phyloP scores from a whole-genome alignment of 1,140 invertebrate genomes.

The Dysdera silvatica region DNA sequence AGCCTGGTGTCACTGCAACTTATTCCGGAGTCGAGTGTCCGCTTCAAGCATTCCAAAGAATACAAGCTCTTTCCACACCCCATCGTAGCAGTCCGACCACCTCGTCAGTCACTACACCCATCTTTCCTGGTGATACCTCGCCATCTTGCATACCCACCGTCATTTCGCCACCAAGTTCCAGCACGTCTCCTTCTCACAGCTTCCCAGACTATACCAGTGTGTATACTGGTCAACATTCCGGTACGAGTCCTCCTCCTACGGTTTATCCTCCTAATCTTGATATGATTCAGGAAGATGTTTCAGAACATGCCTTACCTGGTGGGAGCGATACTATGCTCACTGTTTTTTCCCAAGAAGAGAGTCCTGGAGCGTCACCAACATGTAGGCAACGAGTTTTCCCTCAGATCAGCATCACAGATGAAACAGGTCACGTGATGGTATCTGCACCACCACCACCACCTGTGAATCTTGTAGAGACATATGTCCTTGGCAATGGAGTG shows the following conservation, averaged over 20 bases:
- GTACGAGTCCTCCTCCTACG: conserved; percentile 38
- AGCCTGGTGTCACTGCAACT: conserved; percentile 20
- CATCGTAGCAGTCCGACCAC: conserved; percentile 15
- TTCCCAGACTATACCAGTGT: conserved; percentile 7
- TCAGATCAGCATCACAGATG: conserved; percentile 84
- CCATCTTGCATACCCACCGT: conserved; percentile 3
- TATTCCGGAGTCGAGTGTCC: conserved; percentile 30
- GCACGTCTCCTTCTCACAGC: conserved; percentile 24
- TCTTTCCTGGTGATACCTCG: conserved; percentile 14
- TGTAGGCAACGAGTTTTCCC: conserved; percentile 46
- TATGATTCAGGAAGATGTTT: conserved; percentile 67
- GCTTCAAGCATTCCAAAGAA: conserved; percentile 30
- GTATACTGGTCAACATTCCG: conserved; percentile 43
- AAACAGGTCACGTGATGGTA: conserved; percentile 51
- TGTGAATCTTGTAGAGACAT: too few relatives aligned
- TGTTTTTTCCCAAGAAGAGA: not conserved
- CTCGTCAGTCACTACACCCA: not conserved
- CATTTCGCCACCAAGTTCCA: conserved; percentile 12
- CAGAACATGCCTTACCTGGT: conserved; percentile 48
- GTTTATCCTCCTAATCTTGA: conserved; percentile 56
- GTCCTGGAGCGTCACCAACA: conserved; percentile 24
- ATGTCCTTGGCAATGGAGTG: too few relatives aligned
- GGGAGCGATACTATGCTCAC: conserved; percentile 8
- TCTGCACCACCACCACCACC: not conserved
- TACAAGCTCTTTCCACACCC: conserved; percentile 30